Evolutionary conservation across 2,797 vertebrate species (phyloP).

Genomic region (Glyptemys insculpta): DNA sequence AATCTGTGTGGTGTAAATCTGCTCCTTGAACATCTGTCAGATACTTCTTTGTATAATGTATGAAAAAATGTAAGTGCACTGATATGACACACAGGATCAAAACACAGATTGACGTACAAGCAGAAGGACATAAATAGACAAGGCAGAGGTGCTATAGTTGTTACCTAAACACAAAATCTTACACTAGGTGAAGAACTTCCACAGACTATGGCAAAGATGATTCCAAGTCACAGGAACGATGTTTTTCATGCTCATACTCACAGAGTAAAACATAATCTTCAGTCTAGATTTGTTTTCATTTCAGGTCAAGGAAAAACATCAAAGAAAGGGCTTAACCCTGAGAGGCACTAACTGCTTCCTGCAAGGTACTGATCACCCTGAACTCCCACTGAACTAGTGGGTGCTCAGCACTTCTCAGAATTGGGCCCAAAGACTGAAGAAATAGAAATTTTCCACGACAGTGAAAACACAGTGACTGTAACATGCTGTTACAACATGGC

Average conservation of each 20-base stretch:
- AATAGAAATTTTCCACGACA: not conserved
- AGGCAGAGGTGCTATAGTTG: accelerated
- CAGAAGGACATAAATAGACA: not conserved
- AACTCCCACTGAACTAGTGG: not conserved
- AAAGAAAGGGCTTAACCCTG: too few species aligned
- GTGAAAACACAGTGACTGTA: not conserved
- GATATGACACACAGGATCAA: not conserved
- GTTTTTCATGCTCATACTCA: too few species aligned
- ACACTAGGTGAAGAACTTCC: too few species aligned
- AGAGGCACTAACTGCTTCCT: not conserved
- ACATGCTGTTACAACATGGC: not conserved
- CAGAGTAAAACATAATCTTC: too few species aligned
- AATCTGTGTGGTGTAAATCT: not conserved
- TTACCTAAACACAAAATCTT: not conserved
- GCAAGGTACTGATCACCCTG: too few species aligned
- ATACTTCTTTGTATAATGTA: not conserved
- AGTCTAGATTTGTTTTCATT: not conserved
- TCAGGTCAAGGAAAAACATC: too few species aligned
- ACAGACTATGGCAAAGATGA: too few species aligned
- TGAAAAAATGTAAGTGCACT: not conserved
- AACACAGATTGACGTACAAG: not conserved
- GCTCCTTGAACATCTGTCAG: not conserved
- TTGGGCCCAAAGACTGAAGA: not conserved
- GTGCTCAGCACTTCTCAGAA: not conserved
- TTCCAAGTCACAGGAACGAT: too few species aligned